Evolutionary conservation across 2,113 vertebrate genomes (phyloP).

Genomic region (Pterocles orientalis): DNA sequence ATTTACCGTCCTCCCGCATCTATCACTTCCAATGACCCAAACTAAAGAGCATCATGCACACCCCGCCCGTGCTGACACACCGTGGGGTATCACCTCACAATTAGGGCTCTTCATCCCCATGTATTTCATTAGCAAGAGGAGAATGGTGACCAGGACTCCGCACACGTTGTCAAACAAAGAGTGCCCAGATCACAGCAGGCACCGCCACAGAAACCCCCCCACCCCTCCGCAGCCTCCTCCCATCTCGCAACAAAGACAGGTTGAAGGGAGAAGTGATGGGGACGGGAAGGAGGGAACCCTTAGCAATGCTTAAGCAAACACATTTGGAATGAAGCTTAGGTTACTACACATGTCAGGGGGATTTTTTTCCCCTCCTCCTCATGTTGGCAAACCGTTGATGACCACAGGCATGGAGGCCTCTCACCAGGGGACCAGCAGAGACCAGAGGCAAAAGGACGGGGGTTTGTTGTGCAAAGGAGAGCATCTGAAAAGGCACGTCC

Average conservation of each 20-base stretch:
- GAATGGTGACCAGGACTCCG: constrained; percentile 5
- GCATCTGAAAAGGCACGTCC: constrained; percentile 57
- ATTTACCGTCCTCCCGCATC: constrained; percentile 69
- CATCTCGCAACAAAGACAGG: constrained; percentile 42
- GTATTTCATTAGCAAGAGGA: constrained; percentile 52
- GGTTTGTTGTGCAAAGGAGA: background rate
- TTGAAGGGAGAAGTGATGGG: constrained; percentile 37
- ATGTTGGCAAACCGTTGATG: constrained; percentile 64
- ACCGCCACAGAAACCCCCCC: background rate
- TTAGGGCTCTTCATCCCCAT: constrained; percentile 36
- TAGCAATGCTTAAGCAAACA: constrained; percentile 70
- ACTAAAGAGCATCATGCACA: constrained; percentile 50
- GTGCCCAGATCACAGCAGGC: constrained; percentile 28
- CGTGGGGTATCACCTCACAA: constrained; percentile 60
- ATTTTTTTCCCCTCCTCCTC: background rate
- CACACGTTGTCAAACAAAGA: constrained; percentile 57
- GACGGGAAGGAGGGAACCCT: constrained; percentile 19
- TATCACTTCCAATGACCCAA: constrained; percentile 80
- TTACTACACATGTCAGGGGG: constrained; percentile 30
- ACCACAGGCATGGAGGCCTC: constrained; percentile 51
- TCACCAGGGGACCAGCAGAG: constrained; percentile 56
- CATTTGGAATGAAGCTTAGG: constrained; percentile 56
- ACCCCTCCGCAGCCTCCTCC: constrained; percentile 31
- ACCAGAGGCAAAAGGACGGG: constrained; percentile 44
- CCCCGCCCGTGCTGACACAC: constrained; percentile 46